These are phyloP conservation scores for Bemisia tabaci DNA, from an alignment of 1,140 invertebrate species.

Conservation along the genomic window DNA sequence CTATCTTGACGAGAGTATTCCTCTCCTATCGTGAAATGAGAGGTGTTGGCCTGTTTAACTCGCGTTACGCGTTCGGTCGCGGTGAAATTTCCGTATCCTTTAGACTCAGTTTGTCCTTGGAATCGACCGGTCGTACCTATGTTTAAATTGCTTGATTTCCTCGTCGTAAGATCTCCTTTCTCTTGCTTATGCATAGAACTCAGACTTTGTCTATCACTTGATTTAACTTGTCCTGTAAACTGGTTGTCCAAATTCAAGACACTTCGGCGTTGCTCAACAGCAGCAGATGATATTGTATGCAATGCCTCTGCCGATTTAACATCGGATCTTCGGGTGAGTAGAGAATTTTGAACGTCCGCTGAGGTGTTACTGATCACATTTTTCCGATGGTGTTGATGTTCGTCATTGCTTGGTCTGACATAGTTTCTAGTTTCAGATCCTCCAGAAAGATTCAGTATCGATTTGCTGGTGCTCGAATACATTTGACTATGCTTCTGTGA, in stretches of 20 bases:
- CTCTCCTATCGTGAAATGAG: conserved; percentile 55
- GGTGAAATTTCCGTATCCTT: conserved; percentile 50
- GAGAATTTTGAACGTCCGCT: conserved; percentile 54
- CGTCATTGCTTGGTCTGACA: not conserved
- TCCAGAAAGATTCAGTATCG: not conserved
- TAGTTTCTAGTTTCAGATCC: conserved; percentile 11
- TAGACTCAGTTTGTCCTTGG: conserved; percentile 48
- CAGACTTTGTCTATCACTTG: conserved; percentile 52
- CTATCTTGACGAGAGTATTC: conserved; percentile 15
- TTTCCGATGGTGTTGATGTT: conserved; percentile 38
- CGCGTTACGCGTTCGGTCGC: conserved; percentile 35
- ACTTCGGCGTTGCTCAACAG: conserved; percentile 61
- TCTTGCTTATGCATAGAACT: conserved; percentile 51
- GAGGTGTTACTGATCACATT: conserved; percentile 53
- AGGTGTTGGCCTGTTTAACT: conserved; percentile 47
- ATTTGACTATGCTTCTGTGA: conserved; percentile 1
- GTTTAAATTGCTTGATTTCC: conserved; percentile 41
- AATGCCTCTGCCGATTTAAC: conserved; percentile 42
- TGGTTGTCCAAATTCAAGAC: conserved; percentile 57
- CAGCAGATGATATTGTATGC: conserved; percentile 54
- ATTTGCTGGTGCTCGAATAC: not conserved
- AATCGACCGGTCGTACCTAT: conserved; percentile 46
- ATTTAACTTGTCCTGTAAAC: conserved; percentile 46
- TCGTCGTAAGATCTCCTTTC: conserved; percentile 1
- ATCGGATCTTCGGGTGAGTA: conserved; percentile 55